These are phyloP conservation scores for Barypeithes pellucidus DNA, from an alignment of 2,888 invertebrate genomes.

Conservation along the genomic window DNA sequence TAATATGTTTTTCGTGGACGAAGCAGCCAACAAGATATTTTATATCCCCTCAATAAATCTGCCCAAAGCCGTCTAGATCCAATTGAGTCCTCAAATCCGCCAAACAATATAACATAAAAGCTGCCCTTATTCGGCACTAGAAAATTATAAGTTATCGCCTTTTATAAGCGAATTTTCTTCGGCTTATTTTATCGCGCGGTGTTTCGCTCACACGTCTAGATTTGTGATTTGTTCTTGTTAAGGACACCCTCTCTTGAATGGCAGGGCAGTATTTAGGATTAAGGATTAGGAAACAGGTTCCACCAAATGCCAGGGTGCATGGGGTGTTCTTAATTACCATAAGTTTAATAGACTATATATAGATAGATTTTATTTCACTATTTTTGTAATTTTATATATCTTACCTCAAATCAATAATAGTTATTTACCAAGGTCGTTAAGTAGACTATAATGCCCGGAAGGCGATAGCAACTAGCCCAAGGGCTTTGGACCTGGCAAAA, in stretches of 20 bases:
- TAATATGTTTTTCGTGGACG: neutral
- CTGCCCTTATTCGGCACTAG: slow-evolving; percentile 42
- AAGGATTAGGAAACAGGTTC: too few relatives aligned
- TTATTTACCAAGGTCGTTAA: too few relatives aligned
- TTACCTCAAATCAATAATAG: too few relatives aligned
- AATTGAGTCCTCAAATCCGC: slow-evolving; percentile 44
- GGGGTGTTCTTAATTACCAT: too few relatives aligned
- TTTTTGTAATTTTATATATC: too few relatives aligned
- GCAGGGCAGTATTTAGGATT: slow-evolving; percentile 27
- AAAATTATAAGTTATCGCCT: slow-evolving; percentile 55
- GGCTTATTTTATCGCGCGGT: slow-evolving; percentile 52
- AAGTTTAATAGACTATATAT: too few relatives aligned
- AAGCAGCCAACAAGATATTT: slow-evolving; percentile 39
- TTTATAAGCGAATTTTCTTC: slow-evolving; percentile 54
- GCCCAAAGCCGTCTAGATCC: slow-evolving; percentile 34
- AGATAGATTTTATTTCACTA: too few relatives aligned
- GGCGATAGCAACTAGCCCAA: too few relatives aligned
- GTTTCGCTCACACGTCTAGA: slow-evolving; percentile 52
- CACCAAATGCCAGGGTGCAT: too few relatives aligned
- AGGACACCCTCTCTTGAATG: slow-evolving; percentile 16
- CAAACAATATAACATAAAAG: slow-evolving; percentile 48
- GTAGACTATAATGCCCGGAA: too few relatives aligned
- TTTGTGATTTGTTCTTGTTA: slow-evolving; percentile 53
- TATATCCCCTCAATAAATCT: slow-evolving; percentile 41
- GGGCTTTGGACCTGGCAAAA: too few relatives aligned